Evolutionary conservation across 1,140 invertebrate genomes (phyloP).

Genomic region (Arctopsyche grandis): DNA sequence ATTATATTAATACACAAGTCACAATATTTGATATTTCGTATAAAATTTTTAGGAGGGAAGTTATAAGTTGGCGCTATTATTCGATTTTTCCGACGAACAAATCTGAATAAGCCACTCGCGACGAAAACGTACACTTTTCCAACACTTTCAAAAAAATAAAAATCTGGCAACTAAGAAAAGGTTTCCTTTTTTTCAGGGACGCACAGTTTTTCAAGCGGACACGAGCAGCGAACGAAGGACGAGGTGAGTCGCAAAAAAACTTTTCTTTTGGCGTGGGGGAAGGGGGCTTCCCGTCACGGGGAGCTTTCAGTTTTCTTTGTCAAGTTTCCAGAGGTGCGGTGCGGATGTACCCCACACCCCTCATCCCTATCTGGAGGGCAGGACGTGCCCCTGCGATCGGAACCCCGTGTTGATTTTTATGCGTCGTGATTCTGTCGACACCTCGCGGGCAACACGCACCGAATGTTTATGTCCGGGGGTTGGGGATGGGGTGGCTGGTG

Average conservation of each 20-base stretch:
- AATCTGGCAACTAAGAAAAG: not conserved
- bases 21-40: no score
- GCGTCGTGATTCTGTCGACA: constrained; percentile 13
- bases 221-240: not conserved
- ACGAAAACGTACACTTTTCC: not conserved
- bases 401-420: constrained; percentile 27
- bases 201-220: no score
- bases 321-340: not conserved
- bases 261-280: constrained; percentile 6
- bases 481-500: not conserved
- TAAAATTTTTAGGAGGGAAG: no score
- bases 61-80: no score
- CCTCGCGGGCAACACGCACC: not conserved
- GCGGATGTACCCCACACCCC: not conserved
- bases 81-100: not conserved
- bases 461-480: constrained; percentile 8
- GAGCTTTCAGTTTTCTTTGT: constrained; percentile 1
- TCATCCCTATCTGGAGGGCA: no score
- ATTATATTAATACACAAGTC: no score
- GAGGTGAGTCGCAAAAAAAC: constrained; percentile 1
- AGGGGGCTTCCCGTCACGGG: not conserved
- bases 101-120: not conserved
- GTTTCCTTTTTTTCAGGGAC: not conserved
- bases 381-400: not conserved
- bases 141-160: not conserved